phyloP scores from a whole-genome alignment of 2,888 invertebrate genomes.

The Drosophila monieri region DNA sequence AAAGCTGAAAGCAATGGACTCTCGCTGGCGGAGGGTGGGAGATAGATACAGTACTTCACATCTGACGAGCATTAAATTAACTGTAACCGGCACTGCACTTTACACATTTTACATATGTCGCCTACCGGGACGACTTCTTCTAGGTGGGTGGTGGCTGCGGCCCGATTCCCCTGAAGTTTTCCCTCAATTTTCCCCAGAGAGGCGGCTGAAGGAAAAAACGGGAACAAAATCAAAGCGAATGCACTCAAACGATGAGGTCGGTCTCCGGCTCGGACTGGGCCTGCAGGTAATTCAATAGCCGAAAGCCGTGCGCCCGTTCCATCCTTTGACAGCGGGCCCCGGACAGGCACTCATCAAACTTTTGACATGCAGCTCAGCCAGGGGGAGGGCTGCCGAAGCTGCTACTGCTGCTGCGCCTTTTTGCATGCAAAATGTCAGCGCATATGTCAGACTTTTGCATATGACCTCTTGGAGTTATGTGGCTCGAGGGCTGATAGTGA shows the following conservation, averaged over 20 bases:
- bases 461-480: slow-evolving; percentile 46
- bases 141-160: slow-evolving; percentile 63
- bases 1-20: slow-evolving; percentile 5
- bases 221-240: slow-evolving; percentile 68
- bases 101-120: slow-evolving; percentile 83
- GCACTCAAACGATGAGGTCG: slow-evolving; percentile 72
- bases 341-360: slow-evolving; percentile 78
- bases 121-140: slow-evolving; percentile 47
- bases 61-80: slow-evolving; percentile 79
- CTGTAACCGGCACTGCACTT: slow-evolving; percentile 81
- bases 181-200: slow-evolving; percentile 61
- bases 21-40: slow-evolving; percentile 19
- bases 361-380: slow-evolving; percentile 70
- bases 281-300: slow-evolving; percentile 78
- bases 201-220: slow-evolving; percentile 30
- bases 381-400: neutral
- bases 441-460: slow-evolving; percentile 79
- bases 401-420: slow-evolving; percentile 66
- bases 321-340: slow-evolving; percentile 69
- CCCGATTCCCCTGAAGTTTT: slow-evolving; percentile 13
- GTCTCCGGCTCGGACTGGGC: slow-evolving; percentile 49
- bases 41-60: slow-evolving; percentile 33
- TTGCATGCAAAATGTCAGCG: slow-evolving; percentile 80
- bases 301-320: slow-evolving; percentile 48
- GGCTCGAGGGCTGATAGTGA: slow-evolving; percentile 9